A percentile compares a stretch with the other conserved stretches of the same genome.
Conservation (phyloP, 2,888 invertebrate genomes). For the Protodeltote pygarga region DNA sequence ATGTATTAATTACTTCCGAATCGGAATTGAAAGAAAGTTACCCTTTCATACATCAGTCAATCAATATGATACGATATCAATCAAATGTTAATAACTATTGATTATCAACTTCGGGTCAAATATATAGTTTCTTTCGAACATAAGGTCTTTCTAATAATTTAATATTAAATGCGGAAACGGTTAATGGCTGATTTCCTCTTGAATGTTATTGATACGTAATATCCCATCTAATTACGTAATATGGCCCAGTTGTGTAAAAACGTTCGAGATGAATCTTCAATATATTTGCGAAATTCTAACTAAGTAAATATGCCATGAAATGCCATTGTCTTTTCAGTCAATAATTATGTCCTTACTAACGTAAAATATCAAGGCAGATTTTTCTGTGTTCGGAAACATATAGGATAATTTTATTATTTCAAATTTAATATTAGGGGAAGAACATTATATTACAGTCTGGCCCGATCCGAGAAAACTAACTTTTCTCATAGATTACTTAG, state of each 20-base stretch:
- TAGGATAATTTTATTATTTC: too few species aligned
- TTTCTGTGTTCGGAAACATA: too few species aligned
- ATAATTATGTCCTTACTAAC: too few species aligned
- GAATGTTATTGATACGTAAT: conserved; percentile 38
- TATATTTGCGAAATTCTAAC: too few species aligned
- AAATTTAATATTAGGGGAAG: too few species aligned
- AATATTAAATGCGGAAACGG: conserved; percentile 43
- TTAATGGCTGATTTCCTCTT: conserved; percentile 44
- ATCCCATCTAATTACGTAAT: conserved; percentile 39
- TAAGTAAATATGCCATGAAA: too few species aligned
- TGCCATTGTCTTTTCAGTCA: too few species aligned
- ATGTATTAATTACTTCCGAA: conserved; percentile 2
- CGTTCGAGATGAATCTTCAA: conserved; percentile 11
- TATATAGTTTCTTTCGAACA: conserved; percentile 26
- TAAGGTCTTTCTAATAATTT: conserved; percentile 31
- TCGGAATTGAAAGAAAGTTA: conserved; percentile 31
- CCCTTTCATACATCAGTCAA: conserved; percentile 18
- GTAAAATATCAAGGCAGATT: too few species aligned
- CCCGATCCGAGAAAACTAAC: too few species aligned
- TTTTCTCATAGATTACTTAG: too few species aligned
- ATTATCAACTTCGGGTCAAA: conserved; percentile 25
- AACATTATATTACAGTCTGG: too few species aligned
- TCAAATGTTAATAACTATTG: conserved; percentile 29
- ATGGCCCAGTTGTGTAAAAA: conserved; percentile 4
- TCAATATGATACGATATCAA: too few species aligned